phyloP scores from a whole-genome alignment of 2,888 invertebrate genomes.

The Polydesmus complanatus region DNA sequence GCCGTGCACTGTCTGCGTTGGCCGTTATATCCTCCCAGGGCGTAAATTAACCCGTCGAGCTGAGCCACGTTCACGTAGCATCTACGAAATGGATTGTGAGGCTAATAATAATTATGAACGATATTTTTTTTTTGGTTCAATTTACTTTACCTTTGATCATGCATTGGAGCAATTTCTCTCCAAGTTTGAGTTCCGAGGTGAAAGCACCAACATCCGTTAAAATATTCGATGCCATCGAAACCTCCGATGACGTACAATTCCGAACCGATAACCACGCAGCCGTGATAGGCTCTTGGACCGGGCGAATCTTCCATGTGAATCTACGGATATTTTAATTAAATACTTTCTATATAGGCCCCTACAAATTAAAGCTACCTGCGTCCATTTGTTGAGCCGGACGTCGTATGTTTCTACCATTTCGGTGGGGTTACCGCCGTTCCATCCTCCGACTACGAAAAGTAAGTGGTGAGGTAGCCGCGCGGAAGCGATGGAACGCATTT shows the following conservation, averaged over 20 bases:
- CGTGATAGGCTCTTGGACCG: constrained; percentile 82
- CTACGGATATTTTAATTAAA: too few species aligned
- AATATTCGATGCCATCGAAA: constrained; percentile 75
- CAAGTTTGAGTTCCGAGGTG: constrained; percentile 70
- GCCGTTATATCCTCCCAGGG: constrained; percentile 79
- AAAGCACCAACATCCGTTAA: constrained; percentile 74
- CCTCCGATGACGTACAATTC: constrained; percentile 83
- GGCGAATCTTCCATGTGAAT: background rate
- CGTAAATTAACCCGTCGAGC: constrained; percentile 60
- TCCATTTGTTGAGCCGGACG: constrained; percentile 3
- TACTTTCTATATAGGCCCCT: too few species aligned
- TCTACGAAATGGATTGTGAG: too few species aligned
- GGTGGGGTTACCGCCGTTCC: background rate
- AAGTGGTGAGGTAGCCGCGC: constrained; percentile 63
- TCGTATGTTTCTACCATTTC: constrained; percentile 11
- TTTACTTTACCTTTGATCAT: constrained; percentile 51
- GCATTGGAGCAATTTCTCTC: constrained; percentile 79
- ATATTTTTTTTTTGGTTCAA: too few species aligned
- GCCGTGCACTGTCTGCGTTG: constrained; percentile 72
- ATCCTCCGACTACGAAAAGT: constrained; percentile 8
- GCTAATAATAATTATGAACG: too few species aligned
- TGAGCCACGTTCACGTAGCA: constrained; percentile 78
- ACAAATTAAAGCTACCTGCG: too few species aligned
- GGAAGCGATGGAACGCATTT: constrained; percentile 61
- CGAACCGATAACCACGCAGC: constrained; percentile 71